Conservation (phyloP, 2,113 vertebrate genomes). For the Microcebus ravelobensis region DNA sequence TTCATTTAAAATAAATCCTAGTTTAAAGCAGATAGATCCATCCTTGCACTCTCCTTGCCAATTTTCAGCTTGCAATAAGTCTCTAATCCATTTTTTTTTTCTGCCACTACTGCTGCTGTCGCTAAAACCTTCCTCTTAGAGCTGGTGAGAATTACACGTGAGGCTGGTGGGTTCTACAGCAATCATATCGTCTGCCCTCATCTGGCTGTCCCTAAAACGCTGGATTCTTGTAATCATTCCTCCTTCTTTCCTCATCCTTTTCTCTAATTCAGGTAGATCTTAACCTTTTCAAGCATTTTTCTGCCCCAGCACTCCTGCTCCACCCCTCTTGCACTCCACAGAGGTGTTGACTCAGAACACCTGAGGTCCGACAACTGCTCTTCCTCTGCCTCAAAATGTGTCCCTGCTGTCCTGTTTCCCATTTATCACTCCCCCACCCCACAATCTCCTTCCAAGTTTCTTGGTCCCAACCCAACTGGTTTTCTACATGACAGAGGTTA, state of each 20-base stretch:
- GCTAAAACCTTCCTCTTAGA: neutral
- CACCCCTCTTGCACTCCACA: no score
- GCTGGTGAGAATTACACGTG: neutral
- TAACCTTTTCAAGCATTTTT: neutral
- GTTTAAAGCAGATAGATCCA: neutral
- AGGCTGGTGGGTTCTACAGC: neutral
- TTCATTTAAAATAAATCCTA: neutral
- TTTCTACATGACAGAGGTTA: neutral
- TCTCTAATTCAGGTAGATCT: neutral
- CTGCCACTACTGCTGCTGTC: neutral
- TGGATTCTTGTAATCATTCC: neutral
- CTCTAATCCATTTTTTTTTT: neutral
- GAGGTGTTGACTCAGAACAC: neutral
- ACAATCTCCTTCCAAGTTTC: neutral
- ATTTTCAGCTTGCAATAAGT: neutral
- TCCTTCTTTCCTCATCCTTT: neutral
- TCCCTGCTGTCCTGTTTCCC: neutral
- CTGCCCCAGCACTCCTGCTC: neutral
- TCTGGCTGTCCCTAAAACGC: neutral
- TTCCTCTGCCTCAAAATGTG: neutral
- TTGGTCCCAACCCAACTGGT: neutral
- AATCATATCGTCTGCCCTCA: neutral
- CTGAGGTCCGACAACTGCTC: neutral
- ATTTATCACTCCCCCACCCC: neutral
- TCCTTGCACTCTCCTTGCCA: neutral